Evolutionary conservation across 1,140 invertebrate species (phyloP).

Genomic region (Solenopsis fugax): DNA sequence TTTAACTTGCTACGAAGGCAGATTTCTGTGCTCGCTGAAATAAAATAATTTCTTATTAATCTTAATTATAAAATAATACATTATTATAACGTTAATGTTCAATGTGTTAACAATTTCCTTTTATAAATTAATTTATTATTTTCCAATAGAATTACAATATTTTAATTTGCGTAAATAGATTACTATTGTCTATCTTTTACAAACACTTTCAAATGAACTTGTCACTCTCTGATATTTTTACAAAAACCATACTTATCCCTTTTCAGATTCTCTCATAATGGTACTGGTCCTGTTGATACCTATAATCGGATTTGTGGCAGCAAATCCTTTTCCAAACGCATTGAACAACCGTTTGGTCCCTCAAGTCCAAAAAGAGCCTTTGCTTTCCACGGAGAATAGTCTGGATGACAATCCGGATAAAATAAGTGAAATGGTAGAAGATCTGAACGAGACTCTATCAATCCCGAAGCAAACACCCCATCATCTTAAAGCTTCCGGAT

Average conservation of each 20-base stretch:
- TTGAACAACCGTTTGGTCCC: conserved; percentile 37
- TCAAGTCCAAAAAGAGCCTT: conserved; percentile 9
- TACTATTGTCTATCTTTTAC: not conserved
- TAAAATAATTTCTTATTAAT: not conserved
- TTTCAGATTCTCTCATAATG: conserved; percentile 66
- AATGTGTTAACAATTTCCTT: not conserved
- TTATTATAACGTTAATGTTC: not conserved
- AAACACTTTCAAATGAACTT: not conserved
- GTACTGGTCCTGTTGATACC: conserved; percentile 53
- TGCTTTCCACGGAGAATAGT: conserved; percentile 28
- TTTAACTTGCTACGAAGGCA: not conserved
- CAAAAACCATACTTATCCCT: conserved; percentile 6
- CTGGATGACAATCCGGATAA: conserved; percentile 40
- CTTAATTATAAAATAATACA: not conserved
- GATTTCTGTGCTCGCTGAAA: not conserved
- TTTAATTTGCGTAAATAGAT: not conserved
- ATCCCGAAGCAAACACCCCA: not conserved
- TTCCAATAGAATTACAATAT: not conserved
- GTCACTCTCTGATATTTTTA: not conserved
- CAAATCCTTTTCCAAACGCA: conserved; percentile 41
- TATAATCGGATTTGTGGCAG: conserved; percentile 23
- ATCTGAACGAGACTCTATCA: not conserved
- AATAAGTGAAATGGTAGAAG: not conserved
- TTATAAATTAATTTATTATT: not conserved
- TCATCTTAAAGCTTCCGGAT: not conserved